phyloP scores from a whole-genome alignment of 2,113 vertebrate genomes.

The Petroica traversi region DNA sequence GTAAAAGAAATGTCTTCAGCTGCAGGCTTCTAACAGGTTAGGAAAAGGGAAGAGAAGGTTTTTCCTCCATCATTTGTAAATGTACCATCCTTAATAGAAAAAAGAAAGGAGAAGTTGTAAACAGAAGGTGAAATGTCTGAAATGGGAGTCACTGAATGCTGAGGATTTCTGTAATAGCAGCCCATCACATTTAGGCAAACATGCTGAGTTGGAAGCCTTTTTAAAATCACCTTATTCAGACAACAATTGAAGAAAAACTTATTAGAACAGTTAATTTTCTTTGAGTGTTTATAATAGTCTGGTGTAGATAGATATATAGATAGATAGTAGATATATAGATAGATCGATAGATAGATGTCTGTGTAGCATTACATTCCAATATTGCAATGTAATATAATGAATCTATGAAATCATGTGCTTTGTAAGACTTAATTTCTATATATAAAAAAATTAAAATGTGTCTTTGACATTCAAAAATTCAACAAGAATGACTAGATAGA shows the following conservation, averaged over 20 bases:
- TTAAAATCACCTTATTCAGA: neutral
- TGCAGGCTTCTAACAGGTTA: neutral
- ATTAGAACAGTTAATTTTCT: neutral
- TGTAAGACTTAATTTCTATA: neutral
- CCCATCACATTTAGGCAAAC: neutral
- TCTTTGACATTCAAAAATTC: neutral
- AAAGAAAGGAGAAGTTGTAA: neutral
- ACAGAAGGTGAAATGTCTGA: neutral
- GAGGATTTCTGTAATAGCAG: neutral
- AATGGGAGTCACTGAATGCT: neutral
- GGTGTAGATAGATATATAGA: fast-evolving
- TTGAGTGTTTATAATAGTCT: neutral
- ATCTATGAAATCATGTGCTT: neutral
- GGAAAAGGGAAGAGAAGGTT: neutral
- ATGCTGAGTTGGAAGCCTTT: neutral
- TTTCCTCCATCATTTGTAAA: neutral
- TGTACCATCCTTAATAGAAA: neutral
- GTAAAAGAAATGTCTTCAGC: neutral
- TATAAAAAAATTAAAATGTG: neutral
- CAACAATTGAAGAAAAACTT: neutral
- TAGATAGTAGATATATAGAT: fast-evolving
- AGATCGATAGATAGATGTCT: neutral
- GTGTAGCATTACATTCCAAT: neutral
- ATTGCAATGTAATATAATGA: neutral
- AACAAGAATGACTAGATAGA: neutral